A percentile compares a stretch with the other conserved stretches of the same genome.
Conservation (phyloP, 2,888 invertebrate genomes). For the Lithophane ornitopus region DNA sequence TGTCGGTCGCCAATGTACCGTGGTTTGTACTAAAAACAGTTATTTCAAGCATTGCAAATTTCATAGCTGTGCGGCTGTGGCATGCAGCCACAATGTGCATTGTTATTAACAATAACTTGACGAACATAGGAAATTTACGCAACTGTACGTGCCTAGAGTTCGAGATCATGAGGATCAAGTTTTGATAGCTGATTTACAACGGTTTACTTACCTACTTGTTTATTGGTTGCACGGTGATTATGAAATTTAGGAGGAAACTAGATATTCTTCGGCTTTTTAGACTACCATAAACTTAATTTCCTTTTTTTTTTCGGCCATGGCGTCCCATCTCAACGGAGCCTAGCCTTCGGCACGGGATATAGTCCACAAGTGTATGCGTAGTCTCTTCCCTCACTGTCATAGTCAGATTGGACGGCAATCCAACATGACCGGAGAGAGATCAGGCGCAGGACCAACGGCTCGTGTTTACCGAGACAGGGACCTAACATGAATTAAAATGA, state of each 20-base stretch:
- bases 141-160: slow-evolving; percentile 61
- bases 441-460: too few species aligned
- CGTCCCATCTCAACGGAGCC: too few species aligned
- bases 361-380: too few species aligned
- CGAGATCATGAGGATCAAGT: slow-evolving; percentile 42
- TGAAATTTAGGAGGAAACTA: slow-evolving; percentile 15
- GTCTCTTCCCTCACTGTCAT: too few species aligned
- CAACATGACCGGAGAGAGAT: too few species aligned
- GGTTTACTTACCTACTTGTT: slow-evolving; percentile 42
- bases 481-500: too few species aligned
- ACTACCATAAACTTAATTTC: neutral
- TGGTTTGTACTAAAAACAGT: slow-evolving; percentile 65
- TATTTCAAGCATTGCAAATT: slow-evolving; percentile 68
- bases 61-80: slow-evolving; percentile 55
- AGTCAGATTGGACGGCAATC: too few species aligned
- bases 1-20: slow-evolving; percentile 39
- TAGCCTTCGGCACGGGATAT: too few species aligned
- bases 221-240: slow-evolving; percentile 21
- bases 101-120: slow-evolving; percentile 71
- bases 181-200: slow-evolving; percentile 48
- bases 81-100: slow-evolving; percentile 70
- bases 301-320: too few species aligned
- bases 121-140: slow-evolving; percentile 57
- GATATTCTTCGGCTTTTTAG: neutral
- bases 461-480: too few species aligned